phyloP scores from a whole-genome alignment of 2,113 vertebrate genomes.

The Beaufortia kweichowensis region DNA sequence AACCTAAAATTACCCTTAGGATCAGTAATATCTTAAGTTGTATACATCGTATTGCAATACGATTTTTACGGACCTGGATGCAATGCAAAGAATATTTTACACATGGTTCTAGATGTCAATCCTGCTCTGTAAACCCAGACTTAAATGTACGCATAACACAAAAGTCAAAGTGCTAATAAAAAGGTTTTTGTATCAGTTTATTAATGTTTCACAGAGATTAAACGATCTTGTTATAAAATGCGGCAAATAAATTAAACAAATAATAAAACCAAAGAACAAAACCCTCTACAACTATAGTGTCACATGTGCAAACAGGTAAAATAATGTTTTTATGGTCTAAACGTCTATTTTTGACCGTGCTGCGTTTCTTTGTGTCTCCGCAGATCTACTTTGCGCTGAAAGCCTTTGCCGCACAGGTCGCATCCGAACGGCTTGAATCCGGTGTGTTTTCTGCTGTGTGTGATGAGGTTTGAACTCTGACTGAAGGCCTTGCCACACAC shows the following conservation, averaged over 20 bases:
- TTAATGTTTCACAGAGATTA: neutral
- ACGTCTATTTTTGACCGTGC: conserved; percentile 86
- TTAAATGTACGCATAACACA: too few relatives aligned
- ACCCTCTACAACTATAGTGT: conserved; percentile 32
- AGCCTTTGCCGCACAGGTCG: conserved; percentile 90
- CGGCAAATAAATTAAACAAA: neutral
- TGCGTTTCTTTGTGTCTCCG: conserved; percentile 93
- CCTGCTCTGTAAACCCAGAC: too few relatives aligned
- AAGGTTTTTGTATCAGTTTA: neutral
- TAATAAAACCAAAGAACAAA: conserved; percentile 13
- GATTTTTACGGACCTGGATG: too few relatives aligned
- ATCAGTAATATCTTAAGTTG: too few relatives aligned
- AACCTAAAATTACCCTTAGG: too few relatives aligned
- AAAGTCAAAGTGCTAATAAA: neutral
- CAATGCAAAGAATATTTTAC: too few relatives aligned
- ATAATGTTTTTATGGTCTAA: neutral
- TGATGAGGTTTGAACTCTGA: conserved; percentile 99
- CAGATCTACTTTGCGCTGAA: conserved; percentile 95
- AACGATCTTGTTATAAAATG: neutral
- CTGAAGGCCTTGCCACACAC: conserved; percentile 98
- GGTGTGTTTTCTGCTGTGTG: conserved; percentile 96
- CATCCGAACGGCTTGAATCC: conserved; percentile 97
- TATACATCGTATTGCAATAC: too few relatives aligned
- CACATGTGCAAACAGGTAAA: neutral
- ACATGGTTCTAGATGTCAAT: too few relatives aligned